Evolutionary conservation across 2,888 invertebrate genomes (phyloP), one percentile per base, ranked within the genome.

Genomic region (Tetranychus truncatus): DNA sequence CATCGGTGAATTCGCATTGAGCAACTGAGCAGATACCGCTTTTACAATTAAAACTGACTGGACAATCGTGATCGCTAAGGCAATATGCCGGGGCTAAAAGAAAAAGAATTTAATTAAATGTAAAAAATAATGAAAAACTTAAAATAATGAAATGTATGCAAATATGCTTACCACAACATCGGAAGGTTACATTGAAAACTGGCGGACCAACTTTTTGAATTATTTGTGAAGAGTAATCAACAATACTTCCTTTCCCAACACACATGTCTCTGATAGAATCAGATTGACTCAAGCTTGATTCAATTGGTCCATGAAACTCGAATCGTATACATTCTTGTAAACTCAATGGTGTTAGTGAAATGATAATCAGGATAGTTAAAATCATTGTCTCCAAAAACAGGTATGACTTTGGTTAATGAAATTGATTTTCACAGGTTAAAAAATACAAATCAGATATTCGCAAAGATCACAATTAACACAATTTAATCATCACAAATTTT

Each of bases 31-130:
- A 67, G 3, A 21, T 11, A 0, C 24, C 24, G 9, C 7, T 9
- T 18, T 67, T 67, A 67, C 67, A 67, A 24, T 67, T 67, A 6
- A 67, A 67, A 67, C 21, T 67, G 67, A 67, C 1, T 67, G 67
- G 67, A 67, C 67, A 67, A 6, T 67, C 21, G 24, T 21, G 67
- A 67, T 67, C 67, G 0, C 24, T 67, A 0, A 20, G 67, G 24
- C 67, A 67, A 21, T 11, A n/a, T 67, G 24, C 5, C n/a, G 67
- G 24, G 3, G 67, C 67, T 67, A 20, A 67, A 24, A 24, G 24
- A 24, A 24, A 24, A 2, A 24, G 24, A 24, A 24, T 24, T 24
- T 24, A 1, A n/a, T n/a, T n/a, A n/a, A n/a, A n/a, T n/a, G n/a
- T n/a, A n/a, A n/a, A n/a, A n/a, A n/a, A n/a, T n/a, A n/a, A n/a